Conservation (phyloP, 2,113 vertebrate genomes). For the Oxygymnocypris stewartii region DNA sequence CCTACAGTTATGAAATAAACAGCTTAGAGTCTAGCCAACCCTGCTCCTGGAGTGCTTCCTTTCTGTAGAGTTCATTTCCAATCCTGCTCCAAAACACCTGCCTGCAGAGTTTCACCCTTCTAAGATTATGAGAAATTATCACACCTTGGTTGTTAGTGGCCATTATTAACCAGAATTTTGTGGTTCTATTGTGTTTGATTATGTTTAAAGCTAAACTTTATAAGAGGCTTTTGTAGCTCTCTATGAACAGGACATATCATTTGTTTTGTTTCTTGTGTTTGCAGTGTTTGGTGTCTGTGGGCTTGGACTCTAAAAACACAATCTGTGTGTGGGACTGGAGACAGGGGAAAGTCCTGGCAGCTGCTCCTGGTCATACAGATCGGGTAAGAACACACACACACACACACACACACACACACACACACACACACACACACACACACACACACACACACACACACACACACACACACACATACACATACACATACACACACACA, state of each 20-base stretch:
- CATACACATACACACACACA: too few relatives aligned
- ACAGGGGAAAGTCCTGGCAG: slow-evolving; percentile 90
- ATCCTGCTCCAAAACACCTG: background rate
- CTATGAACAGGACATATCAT: background rate
- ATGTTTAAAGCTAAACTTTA: background rate
- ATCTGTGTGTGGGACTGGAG: slow-evolving; percentile 99
- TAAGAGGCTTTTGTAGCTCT: too few relatives aligned
- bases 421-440: too few relatives aligned
- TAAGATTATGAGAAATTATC: background rate
- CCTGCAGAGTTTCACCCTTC: background rate
- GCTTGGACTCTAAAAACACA: slow-evolving; percentile 97
- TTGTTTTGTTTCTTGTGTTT: slow-evolving; percentile 56
- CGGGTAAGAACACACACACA: slow-evolving; percentile 77
- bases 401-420: slow-evolving; percentile 13
- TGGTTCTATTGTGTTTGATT: background rate
- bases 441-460: too few relatives aligned
- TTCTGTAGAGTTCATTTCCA: background rate
- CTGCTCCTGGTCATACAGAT: slow-evolving; percentile 95
- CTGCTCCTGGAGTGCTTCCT: background rate
- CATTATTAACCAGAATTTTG: background rate
- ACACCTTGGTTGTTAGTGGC: background rate
- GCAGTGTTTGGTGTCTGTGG: slow-evolving; percentile 96
- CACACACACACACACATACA: too few relatives aligned
- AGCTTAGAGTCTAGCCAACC: background rate
- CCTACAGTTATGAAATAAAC: background rate